Evolutionary conservation across 2,797 vertebrate species (phyloP).

Genomic region (Pygocentrus nattereri): DNA sequence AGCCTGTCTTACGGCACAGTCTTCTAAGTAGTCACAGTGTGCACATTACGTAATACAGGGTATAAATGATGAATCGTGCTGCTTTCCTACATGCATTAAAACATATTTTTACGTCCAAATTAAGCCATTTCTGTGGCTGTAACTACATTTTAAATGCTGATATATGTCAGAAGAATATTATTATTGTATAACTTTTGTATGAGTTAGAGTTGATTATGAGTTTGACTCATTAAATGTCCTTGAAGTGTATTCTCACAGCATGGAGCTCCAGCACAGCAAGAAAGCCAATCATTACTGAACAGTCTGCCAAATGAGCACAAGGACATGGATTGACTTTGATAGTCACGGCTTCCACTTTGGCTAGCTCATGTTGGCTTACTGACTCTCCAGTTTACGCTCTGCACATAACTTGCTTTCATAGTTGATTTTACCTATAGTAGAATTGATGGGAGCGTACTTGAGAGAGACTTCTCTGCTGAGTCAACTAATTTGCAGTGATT

Average conservation of each 20-base stretch:
- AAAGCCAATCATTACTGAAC: constrained; percentile 1
- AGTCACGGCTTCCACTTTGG: neutral
- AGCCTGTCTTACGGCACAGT: neutral
- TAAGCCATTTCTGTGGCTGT: neutral
- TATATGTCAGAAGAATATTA: neutral
- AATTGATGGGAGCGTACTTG: too few species aligned
- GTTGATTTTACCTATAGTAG: neutral
- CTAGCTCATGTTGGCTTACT: neutral
- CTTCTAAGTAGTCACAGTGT: neutral
- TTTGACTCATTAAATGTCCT: neutral
- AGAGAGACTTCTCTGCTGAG: too few species aligned
- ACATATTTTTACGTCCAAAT: neutral
- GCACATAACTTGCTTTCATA: neutral
- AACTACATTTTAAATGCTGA: neutral
- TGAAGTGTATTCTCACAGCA: neutral
- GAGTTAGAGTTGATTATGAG: neutral
- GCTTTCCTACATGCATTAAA: neutral
- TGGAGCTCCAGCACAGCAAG: constrained; percentile 16
- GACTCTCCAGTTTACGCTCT: neutral
- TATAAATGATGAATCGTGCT: neutral
- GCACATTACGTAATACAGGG: neutral
- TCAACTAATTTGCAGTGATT: too few species aligned
- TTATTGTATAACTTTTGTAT: neutral
- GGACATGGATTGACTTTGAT: constrained; percentile 2
- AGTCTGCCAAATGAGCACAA: constrained; percentile 15